Base-by-base conservation (phyloP, 2,888 invertebrate species). In the Esperia sulphurella region DNA sequence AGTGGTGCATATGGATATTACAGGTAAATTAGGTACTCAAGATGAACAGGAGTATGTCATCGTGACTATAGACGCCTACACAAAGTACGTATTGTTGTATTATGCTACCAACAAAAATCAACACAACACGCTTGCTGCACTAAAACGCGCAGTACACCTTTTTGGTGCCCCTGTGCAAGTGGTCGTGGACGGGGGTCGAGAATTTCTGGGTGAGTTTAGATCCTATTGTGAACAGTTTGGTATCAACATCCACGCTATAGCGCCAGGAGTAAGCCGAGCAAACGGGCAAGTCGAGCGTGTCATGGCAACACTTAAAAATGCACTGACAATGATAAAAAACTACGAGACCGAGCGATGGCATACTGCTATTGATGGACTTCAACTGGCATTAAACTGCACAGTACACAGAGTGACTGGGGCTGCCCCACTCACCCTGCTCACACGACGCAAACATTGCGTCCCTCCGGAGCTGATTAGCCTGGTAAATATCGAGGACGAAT, bases 1-100 rank as follows among this genome's bases (percentile, higher is more conserved):
- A 42, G 71, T 67, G 0, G 13, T 70, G 8, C 70, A 71, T 44
- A 58, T 67, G 0, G 70, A 72, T 44, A 50, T 54, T 1, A 53
- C 57, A 6, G 60, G 64, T 8, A 67, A 63, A 49, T 49, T 69
- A 1, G 63, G 65, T 8, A 68, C 64, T 42, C 65, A 42, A 21
- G 52, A 61, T 38, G n/a, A n/a, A 1, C 65, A 67, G 39, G 66
- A 67, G 51, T 66, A 69, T 43, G 52, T 61, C 8, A 49, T 60
- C 29, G 66, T 68, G 0, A 12, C 64, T 3, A 51, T 68, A 1
- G 67, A 70, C 30, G 59, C 57, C 0, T 68, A 65, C 30, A 63
- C 67, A 0, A 65, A 67, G 52, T 65, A 43, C 37, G 57, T 58
- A 1, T 37, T 59, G 0, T 43, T 53, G 9, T 12, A 43, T 42